A percentile compares a stretch with the other conserved stretches of the same genome.
phyloP scores from a whole-genome alignment of 2,797 vertebrate species.

The Tamandua tetradactyla region DNA sequence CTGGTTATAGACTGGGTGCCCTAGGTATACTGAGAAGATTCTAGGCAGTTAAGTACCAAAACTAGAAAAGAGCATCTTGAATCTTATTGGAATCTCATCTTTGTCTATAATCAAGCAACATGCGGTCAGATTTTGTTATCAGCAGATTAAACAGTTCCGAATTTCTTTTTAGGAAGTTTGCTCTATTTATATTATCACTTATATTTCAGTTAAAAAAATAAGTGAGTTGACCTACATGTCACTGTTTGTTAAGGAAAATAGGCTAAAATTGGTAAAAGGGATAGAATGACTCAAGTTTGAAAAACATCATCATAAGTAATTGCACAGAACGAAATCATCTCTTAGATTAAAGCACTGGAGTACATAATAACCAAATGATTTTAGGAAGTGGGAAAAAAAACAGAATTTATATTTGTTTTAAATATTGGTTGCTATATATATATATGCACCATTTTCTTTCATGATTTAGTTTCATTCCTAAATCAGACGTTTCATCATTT shows the following conservation, averaged over 20 bases:
- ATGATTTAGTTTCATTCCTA: background rate
- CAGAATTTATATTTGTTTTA: background rate
- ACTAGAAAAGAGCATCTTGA: background rate
- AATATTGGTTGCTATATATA: background rate
- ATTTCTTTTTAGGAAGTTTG: background rate
- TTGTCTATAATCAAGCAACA: background rate
- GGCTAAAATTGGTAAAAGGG: background rate
- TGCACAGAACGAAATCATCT: background rate
- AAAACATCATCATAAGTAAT: background rate
- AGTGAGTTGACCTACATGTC: background rate
- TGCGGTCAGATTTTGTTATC: too few species aligned
- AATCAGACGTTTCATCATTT: background rate
- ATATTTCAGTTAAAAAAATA: background rate
- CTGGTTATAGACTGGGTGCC: background rate
- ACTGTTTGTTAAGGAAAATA: background rate
- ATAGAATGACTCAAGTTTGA: background rate
- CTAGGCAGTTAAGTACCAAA: background rate
- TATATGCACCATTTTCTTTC: background rate
- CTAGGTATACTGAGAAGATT: background rate
- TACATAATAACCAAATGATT: background rate
- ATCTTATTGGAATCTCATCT: background rate
- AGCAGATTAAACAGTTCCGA: background rate
- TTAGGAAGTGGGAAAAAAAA: background rate
- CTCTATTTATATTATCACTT: background rate
- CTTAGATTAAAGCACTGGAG: background rate